phyloP scores from a whole-genome alignment of 1,140 invertebrate species.

The Capitella teleta region DNA sequence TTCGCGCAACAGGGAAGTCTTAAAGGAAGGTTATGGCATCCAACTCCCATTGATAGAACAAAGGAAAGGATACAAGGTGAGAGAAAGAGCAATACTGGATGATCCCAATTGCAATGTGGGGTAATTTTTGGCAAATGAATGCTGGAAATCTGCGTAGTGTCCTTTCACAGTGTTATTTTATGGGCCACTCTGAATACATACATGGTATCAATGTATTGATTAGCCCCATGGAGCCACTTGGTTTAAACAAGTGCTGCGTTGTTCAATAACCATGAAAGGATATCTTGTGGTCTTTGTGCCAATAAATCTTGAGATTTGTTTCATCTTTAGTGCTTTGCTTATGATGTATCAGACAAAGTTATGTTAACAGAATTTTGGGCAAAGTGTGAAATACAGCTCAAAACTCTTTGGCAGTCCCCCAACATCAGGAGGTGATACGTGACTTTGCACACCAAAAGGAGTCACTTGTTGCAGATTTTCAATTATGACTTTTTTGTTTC shows the following conservation, averaged over 20 bases:
- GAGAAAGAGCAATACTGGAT: neutral
- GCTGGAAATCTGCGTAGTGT: neutral
- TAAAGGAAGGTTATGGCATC: slow-evolving; percentile 38
- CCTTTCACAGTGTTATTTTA: neutral
- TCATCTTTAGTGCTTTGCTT: no score
- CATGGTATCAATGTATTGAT: neutral
- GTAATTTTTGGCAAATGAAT: neutral
- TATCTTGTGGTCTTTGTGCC: no score
- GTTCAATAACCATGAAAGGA: no score
- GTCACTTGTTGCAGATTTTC: no score
- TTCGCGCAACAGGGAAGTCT: slow-evolving; percentile 26
- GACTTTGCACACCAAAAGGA: no score
- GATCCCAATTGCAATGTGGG: neutral
- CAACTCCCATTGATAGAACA: slow-evolving; percentile 37
- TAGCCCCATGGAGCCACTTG: neutral
- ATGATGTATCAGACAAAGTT: no score
- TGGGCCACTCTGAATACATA: neutral
- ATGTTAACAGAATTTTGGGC: no score
- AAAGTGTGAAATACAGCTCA: no score
- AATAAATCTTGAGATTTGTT: no score
- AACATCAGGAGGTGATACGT: no score
- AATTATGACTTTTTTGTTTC: no score
- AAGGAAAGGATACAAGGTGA: slow-evolving; percentile 20
- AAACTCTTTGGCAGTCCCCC: no score
- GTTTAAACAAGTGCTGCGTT: neutral